Percentiles rank a stretch among this genome's conserved stretches.
Conservation (phyloP, 1,140 invertebrate genomes). For the Drosophila virilis region DNA sequence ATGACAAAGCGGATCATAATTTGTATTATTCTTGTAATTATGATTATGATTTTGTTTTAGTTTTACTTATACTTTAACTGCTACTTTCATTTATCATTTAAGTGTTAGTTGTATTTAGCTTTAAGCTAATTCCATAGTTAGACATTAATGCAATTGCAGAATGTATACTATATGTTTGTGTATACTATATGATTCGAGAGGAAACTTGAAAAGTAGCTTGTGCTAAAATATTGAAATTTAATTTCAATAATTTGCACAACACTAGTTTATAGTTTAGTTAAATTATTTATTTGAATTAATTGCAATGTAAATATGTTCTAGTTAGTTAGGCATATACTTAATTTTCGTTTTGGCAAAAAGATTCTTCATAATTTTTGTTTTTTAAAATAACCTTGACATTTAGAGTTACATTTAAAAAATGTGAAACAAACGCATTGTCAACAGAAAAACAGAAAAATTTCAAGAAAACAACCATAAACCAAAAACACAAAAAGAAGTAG, state of each 20-base stretch:
- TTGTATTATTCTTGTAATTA: conserved; percentile 60
- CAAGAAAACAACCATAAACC: conserved; percentile 37
- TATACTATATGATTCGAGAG: conserved; percentile 18
- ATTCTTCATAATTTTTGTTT: conserved; percentile 80
- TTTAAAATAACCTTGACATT: conserved; percentile 59
- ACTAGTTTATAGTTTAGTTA: conserved; percentile 77
- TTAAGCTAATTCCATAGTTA: conserved; percentile 70
- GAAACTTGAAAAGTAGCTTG: conserved; percentile 55
- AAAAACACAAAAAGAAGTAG: conserved; percentile 34
- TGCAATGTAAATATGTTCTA: conserved; percentile 52
- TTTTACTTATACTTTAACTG: not conserved
- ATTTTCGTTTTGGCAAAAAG: conserved; percentile 83
- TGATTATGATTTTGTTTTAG: conserved; percentile 45
- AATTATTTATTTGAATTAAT: conserved; percentile 75
- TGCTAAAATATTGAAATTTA: conserved; percentile 53
- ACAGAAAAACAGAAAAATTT: conserved; percentile 11
- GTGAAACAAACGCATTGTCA: conserved; percentile 30
- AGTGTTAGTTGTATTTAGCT: conserved; percentile 19
- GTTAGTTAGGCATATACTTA: conserved; percentile 32
- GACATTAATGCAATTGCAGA: conserved; percentile 11
- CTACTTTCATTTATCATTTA: conserved; percentile 7
- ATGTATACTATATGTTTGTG: conserved; percentile 16
- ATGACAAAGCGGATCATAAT: conserved; percentile 62
- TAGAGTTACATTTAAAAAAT: conserved; percentile 50
- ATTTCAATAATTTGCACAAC: conserved; percentile 58